These are phyloP conservation scores for Prorops nasuta DNA, from an alignment of 1,140 invertebrate genomes.

Conservation along the genomic window DNA sequence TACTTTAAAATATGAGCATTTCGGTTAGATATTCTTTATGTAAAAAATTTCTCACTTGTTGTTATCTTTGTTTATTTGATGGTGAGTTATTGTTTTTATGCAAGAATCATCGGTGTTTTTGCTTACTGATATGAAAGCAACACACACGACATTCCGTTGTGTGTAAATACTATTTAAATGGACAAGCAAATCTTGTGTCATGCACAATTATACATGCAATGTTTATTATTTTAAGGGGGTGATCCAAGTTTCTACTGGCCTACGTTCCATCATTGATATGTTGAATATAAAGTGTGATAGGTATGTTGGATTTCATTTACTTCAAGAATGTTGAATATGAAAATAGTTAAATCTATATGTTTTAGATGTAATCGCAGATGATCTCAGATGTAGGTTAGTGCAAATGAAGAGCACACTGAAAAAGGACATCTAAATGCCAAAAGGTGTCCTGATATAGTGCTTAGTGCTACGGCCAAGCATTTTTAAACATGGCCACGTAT, in stretches of 20 bases:
- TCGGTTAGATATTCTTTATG: no score
- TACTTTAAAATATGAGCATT: no score
- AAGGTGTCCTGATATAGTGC: conserved; percentile 45
- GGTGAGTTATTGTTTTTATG: no score
- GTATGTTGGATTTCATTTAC: conserved; percentile 22
- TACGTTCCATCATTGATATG: conserved; percentile 39
- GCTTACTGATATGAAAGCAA: no score
- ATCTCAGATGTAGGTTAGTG: conserved; percentile 45
- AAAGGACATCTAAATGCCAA: conserved; percentile 48
- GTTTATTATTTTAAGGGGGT: conserved; percentile 37
- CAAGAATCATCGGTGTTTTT: no score
- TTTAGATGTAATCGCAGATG: conserved; percentile 45
- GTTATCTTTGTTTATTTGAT: no score
- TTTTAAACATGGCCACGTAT: conserved; percentile 55
- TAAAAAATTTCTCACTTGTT: no score
- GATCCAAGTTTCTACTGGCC: conserved; percentile 36
- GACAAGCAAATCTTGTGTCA: no score
- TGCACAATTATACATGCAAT: no score
- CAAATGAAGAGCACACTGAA: conserved; percentile 31
- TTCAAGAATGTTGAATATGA: no score
- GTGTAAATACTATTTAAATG: no score
- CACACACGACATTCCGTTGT: no score
- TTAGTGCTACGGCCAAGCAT: conserved; percentile 44
- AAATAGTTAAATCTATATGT: conserved; percentile 6
- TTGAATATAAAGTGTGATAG: conserved; percentile 32